Evolutionary conservation across 2,797 vertebrate species (phyloP).

Genomic region (Thunnus albacares): DNA sequence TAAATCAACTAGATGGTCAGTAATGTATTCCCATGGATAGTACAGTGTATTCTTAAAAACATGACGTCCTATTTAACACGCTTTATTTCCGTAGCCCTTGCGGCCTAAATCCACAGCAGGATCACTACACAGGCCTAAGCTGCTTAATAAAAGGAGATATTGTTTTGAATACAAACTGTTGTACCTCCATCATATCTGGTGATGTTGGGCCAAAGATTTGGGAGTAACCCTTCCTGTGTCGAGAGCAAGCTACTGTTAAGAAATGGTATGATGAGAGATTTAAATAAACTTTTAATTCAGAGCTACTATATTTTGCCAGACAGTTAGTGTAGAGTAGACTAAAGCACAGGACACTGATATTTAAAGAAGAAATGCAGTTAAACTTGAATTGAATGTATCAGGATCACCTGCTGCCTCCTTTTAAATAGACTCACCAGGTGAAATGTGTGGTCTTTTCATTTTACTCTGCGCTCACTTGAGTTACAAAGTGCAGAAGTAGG

Average conservation of each 20-base stretch:
- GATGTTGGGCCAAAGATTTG: conserved; percentile 26
- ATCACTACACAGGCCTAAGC: conserved; percentile 54
- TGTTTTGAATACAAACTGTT: conserved; percentile 71
- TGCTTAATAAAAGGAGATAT: conserved; percentile 57
- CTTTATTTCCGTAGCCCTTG: conserved; percentile 45
- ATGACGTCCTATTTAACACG: conserved; percentile 40
- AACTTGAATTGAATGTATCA: conserved; percentile 22
- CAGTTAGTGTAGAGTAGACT: neutral
- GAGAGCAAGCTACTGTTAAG: neutral
- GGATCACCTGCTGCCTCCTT: conserved; percentile 6
- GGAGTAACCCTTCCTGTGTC: conserved; percentile 34
- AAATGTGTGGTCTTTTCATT: conserved; percentile 9
- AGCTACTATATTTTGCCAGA: neutral
- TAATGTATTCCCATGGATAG: conserved; percentile 54
- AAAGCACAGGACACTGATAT: neutral
- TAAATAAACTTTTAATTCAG: neutral
- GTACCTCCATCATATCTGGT: conserved; percentile 41
- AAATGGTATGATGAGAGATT: neutral
- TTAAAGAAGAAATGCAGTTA: conserved; percentile 2
- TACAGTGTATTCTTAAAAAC: conserved; percentile 27
- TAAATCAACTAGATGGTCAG: conserved; percentile 56
- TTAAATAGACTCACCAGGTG: neutral
- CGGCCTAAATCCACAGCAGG: conserved; percentile 47
- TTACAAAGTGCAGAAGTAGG: neutral
- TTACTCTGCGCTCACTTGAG: neutral